phyloP scores from a whole-genome alignment of 2,888 invertebrate genomes.

The Malachius bipustulatus region DNA sequence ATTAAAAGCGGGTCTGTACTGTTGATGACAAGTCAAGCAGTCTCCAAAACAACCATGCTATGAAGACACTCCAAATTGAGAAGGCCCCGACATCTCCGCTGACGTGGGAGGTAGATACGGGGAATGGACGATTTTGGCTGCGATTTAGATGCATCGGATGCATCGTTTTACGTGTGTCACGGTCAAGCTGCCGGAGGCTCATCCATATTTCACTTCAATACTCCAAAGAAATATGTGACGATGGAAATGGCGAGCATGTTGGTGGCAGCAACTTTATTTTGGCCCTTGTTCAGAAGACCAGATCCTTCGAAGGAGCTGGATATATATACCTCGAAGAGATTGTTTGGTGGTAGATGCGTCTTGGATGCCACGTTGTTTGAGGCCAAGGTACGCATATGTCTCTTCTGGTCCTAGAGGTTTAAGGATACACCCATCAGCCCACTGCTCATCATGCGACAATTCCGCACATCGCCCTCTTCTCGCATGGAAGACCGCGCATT shows the following conservation, averaged over 20 bases:
- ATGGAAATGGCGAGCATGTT: neutral
- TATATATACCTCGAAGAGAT: neutral
- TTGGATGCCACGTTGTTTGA: neutral
- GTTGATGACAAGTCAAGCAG: too few species aligned
- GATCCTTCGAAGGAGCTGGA: neutral
- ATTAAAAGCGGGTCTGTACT: too few species aligned
- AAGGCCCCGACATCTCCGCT: neutral
- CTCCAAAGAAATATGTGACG: conserved; percentile 3
- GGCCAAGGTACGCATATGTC: too few species aligned
- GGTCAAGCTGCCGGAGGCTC: neutral
- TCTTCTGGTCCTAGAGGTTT: too few species aligned
- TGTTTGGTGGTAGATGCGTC: neutral
- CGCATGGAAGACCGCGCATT: too few species aligned
- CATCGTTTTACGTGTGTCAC: neutral
- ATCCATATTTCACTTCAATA: neutral
- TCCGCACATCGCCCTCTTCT: too few species aligned
- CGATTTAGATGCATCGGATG: neutral
- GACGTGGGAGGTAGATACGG: neutral
- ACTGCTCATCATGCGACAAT: too few species aligned
- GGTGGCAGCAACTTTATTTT: neutral
- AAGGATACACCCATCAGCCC: too few species aligned
- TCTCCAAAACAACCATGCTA: too few species aligned
- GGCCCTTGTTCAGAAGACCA: neutral
- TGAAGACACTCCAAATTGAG: neutral
- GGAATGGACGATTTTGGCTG: neutral